A percentile compares a stretch with the other conserved stretches of the same genome.
phyloP scores from a whole-genome alignment of 1,140 invertebrate species.

The Achatina immaculata region DNA sequence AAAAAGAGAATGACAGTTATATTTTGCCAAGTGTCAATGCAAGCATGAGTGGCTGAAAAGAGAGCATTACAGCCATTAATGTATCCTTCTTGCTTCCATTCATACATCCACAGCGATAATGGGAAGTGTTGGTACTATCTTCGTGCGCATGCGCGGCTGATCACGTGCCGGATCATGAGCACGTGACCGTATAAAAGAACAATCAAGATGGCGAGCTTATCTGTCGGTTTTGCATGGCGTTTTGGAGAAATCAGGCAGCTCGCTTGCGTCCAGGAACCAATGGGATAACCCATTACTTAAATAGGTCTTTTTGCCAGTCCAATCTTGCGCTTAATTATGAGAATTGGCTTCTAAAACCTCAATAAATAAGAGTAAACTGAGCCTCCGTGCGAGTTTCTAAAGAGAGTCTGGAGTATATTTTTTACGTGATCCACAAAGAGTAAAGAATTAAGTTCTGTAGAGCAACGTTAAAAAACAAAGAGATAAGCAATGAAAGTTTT shows the following conservation, averaged over 20 bases:
- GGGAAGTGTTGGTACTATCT: conserved; percentile 26
- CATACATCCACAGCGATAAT: not conserved
- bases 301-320: conserved; percentile 29
- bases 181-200: conserved; percentile 31
- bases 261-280: conserved; percentile 9
- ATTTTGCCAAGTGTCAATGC: not conserved
- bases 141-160: conserved; percentile 24
- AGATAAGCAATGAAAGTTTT: no score
- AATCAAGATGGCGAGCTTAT: conserved; percentile 17
- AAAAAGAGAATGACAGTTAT: not conserved
- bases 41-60: not conserved
- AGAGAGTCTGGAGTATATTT: no score
- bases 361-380: conserved; percentile 7
- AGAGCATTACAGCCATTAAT: conserved; percentile 16
- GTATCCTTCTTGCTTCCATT: not conserved
- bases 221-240: conserved; percentile 31
- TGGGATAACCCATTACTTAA: conserved; percentile 29
- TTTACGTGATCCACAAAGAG: no score
- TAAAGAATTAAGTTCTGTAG: no score
- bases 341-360: conserved; percentile 29
- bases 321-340: conserved; percentile 25
- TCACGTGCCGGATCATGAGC: conserved; percentile 26
- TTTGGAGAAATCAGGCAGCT: conserved; percentile 12
- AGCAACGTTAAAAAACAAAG: no score
- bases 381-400: not conserved